Conservation (phyloP, 2,888 invertebrate species). For the Eupithecia subfuscata region DNA sequence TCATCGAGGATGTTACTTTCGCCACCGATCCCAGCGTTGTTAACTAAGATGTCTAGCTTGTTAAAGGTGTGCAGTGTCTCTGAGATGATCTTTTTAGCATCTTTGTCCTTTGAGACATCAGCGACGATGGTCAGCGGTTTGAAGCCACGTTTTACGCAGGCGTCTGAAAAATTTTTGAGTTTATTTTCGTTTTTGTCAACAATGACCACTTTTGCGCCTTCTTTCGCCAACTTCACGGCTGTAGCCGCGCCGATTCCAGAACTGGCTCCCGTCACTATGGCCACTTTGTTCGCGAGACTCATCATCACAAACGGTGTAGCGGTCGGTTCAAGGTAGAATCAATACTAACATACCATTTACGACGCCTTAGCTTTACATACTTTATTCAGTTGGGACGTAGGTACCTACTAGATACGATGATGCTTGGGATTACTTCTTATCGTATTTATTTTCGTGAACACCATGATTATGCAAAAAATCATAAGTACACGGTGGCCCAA, state of each 20-base stretch:
- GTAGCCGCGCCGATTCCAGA: slow-evolving; percentile 61
- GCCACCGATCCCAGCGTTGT: slow-evolving; percentile 48
- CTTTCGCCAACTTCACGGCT: slow-evolving; percentile 47
- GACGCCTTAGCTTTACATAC: too few species aligned
- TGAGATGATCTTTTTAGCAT: slow-evolving; percentile 45
- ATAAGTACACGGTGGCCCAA: too few species aligned
- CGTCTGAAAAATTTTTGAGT: slow-evolving; percentile 40
- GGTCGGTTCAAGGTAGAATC: slow-evolving; percentile 42
- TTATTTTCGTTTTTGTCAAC: slow-evolving; percentile 47
- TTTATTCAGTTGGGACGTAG: too few species aligned
- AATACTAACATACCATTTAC: too few species aligned
- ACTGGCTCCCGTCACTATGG: slow-evolving; percentile 51
- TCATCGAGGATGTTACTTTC: slow-evolving; percentile 17
- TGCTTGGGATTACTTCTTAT: too few species aligned
- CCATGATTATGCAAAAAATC: too few species aligned
- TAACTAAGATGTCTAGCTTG: slow-evolving; percentile 51
- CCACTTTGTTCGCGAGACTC: too few species aligned
- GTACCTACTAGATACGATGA: too few species aligned
- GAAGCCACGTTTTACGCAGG: slow-evolving; percentile 35
- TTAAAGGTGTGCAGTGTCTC: slow-evolving; percentile 44
- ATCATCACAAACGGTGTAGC: slow-evolving; percentile 21
- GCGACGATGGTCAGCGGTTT: slow-evolving; percentile 46
- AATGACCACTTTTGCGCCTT: slow-evolving; percentile 43
- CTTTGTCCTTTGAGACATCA: slow-evolving; percentile 50
- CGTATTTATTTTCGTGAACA: too few species aligned